Evolutionary conservation across 1,140 invertebrate genomes (phyloP), one percentile per base, ranked within the genome.

Genomic region (Drosophila persimilis): DNA sequence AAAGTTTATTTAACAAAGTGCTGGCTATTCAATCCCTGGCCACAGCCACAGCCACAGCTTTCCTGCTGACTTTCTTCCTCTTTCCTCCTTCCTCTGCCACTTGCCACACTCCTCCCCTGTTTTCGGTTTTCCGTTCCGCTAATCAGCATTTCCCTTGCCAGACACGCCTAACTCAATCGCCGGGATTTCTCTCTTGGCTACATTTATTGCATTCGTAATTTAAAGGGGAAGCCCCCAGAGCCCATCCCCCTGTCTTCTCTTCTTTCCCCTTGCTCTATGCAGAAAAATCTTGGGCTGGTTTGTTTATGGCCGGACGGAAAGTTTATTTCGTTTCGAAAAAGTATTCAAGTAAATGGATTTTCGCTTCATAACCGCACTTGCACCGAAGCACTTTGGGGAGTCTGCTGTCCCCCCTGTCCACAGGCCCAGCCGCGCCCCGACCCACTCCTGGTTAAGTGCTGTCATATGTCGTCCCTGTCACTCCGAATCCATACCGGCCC

Each of bases 1-100:
- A 85, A 84, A 84, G 80, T 84, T 77, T 80, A 80, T 77, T 62
- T 80, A 86, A 80, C 81, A 73, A 76, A 85, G 80, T 84, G 80
- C 77, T 77, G 43, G 47, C 65, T 74, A 85, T 78, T 77, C 51
- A 73, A 63, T 70, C 63, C 47, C 62, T 51, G 52, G 59, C 46
- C 59, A 57, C 72, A 54, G 44, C 46, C 59, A 57, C 72, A 54
- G 44, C 11, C 35, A 13, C 35, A 39, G 35, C 13, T 13, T 39
- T 39, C 35, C 35, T 8, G 31, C 31, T 59, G 17, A 39, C 11
- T 35, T 7, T 47, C 39, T 54, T 29, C 26, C 26, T 7, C 17
- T 17, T 17, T 17, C 17, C 15, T 9, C n/a, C 7, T 17, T 17
- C 17, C 15, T 31, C 13, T 39, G 35, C 26, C 51, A 26, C 41